Conservation (phyloP, 2,888 invertebrate species). For the Synergus gifuensis region DNA sequence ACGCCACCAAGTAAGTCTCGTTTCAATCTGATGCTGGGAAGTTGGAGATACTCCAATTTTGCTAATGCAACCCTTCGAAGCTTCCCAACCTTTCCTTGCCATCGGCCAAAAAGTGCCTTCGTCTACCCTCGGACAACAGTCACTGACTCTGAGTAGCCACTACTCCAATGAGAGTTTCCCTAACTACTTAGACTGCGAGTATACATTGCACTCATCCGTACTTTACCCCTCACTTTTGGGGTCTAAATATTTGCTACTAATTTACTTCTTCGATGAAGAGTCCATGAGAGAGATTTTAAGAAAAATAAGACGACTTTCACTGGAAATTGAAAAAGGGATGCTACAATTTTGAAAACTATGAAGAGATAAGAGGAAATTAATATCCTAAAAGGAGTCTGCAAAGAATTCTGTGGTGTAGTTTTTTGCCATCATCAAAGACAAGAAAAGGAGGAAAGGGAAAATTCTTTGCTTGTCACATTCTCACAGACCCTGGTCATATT, state of each 20-base stretch:
- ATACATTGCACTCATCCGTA: slow-evolving; percentile 32
- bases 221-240: slow-evolving; percentile 2
- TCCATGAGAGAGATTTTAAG: not conserved
- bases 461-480: slow-evolving; percentile 15
- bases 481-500: not conserved
- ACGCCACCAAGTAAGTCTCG: slow-evolving; percentile 53
- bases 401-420: not conserved
- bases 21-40: slow-evolving; percentile 62
- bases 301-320: too few relatives aligned
- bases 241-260: slow-evolving; percentile 37
- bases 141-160: slow-evolving; percentile 26
- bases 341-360: too few relatives aligned
- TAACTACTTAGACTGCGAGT: slow-evolving; percentile 36
- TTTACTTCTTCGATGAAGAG: slow-evolving; percentile 9
- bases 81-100: slow-evolving; percentile 15
- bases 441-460: not conserved
- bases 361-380: not conserved
- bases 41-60: slow-evolving; percentile 74
- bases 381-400: not conserved
- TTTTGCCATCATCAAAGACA: not conserved
- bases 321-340: too few relatives aligned
- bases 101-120: slow-evolving; percentile 39
- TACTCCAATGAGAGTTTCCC: slow-evolving; percentile 36
- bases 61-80: slow-evolving; percentile 67
- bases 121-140: slow-evolving; percentile 41